phyloP scores from a whole-genome alignment of 2,888 invertebrate species.

The Hirtodrosophila duncani region DNA sequence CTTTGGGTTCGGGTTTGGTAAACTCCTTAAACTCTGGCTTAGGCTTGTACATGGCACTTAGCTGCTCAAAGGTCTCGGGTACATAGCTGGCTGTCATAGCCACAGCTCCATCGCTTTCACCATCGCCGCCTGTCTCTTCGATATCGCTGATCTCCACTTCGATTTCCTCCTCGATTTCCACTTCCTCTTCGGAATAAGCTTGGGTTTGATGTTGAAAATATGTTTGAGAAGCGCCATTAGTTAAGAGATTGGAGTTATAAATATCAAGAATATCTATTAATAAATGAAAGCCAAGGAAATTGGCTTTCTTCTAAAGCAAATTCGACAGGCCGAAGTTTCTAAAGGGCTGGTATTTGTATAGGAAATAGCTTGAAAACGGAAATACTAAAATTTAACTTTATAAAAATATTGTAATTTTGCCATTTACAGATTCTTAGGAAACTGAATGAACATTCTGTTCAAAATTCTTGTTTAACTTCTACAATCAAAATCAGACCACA shows the following conservation, averaged over 20 bases:
- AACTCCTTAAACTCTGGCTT: conserved; percentile 1
- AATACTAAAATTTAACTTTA: too few relatives aligned
- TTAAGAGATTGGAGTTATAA: too few relatives aligned
- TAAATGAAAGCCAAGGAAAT: not conserved
- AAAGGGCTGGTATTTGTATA: too few relatives aligned
- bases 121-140: conserved; percentile 64
- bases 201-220: conserved; percentile 38
- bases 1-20: conserved; percentile 4
- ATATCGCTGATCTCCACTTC: conserved; percentile 63
- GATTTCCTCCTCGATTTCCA: conserved; percentile 72
- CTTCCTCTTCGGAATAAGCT: conserved; percentile 74
- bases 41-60: conserved; percentile 67
- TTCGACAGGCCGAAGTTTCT: conserved; percentile 51
- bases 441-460: too few relatives aligned
- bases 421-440: too few relatives aligned
- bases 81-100: conserved; percentile 70
- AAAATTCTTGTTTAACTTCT: too few relatives aligned
- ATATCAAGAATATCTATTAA: too few relatives aligned
- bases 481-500: too few relatives aligned
- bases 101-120: conserved; percentile 76
- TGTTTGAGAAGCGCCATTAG: conserved; percentile 8
- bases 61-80: conserved; percentile 75
- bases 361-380: too few relatives aligned
- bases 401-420: too few relatives aligned
- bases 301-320: conserved; percentile 38